Base-by-base conservation (phyloP, 2,797 vertebrate genomes). In the Karalla daura region DNA sequence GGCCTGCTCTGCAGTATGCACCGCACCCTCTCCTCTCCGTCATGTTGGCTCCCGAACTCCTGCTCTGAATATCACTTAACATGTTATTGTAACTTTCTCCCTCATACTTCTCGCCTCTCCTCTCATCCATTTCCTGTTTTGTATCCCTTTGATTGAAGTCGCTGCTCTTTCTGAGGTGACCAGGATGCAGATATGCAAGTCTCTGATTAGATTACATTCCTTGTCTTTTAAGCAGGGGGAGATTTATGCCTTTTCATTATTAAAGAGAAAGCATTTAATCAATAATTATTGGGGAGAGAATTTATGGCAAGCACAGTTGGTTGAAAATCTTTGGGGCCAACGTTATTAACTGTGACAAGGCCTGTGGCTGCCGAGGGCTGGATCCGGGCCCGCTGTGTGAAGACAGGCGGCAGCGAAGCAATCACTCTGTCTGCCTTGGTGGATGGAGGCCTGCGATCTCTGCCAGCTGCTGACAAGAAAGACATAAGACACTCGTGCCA, bases 241-340 rank as follows among this genome's bases (percentile, higher is more conserved):
- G 88, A 88, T 78, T 85, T 88, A 88, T 92, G 85, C 76, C 81
- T 92, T 83, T 90, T 81, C 80, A 82, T 92, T 90, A 91, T 92
- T 87, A 85, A 73, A 64, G 72, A 91, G 84, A 87, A 89, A 89
- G 88, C 83, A 65, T 88, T 90, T 85, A 89, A 92, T 94, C 92
- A 88, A 92, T 94, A 94, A 88, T 77, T 84, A 77, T 74, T 66
- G 27, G 74, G 60, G 45, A 66, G 60, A 78, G 74, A 35, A 88
- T 89, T 88, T 91, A 92, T 81, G 64, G 83, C 89, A 58, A 13
- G 60, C 21, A 36, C 67, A 66, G 15, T 62, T 32, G 15, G 78
- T 84, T 86, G 84, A 78, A 88, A 89, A 86, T 76, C 84, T 88
- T 86, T 68, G 50, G 69, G 74, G 68, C 64, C 51, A 64, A 37